Evolutionary conservation across 2,113 vertebrate species (phyloP).

Genomic region (Prolemur simus): DNA sequence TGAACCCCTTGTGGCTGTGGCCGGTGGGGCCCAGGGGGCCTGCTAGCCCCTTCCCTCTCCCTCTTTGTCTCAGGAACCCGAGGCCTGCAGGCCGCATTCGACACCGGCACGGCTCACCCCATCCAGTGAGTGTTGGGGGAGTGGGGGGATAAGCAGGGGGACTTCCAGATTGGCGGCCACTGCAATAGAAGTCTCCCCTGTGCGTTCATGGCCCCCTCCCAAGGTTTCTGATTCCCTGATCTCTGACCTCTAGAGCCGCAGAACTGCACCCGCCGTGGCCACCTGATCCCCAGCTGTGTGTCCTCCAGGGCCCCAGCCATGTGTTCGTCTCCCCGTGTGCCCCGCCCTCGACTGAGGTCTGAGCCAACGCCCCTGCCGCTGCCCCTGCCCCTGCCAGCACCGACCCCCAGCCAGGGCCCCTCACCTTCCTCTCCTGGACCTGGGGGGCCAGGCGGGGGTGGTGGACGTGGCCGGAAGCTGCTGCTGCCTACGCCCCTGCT

Average conservation of each 20-base stretch:
- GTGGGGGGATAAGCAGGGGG: background rate
- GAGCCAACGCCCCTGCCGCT: conserved; percentile 79
- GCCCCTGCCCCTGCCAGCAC: conserved; percentile 67
- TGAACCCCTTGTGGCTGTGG: conserved; percentile 15
- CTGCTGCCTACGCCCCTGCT: conserved; percentile 77
- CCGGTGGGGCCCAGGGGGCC: conserved; percentile 63
- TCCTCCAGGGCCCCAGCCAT: conserved; percentile 86
- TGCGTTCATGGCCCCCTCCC: background rate
- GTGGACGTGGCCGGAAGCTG: conserved; percentile 76
- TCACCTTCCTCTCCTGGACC: conserved; percentile 70
- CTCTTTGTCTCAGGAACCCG: conserved; percentile 73
- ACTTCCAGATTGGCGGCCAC: background rate
- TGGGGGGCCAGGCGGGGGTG: conserved; percentile 70
- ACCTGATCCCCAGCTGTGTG: conserved; percentile 92
- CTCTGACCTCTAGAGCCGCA: conserved; percentile 84
- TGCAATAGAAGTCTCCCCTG: background rate
- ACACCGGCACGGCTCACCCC: conserved; percentile 77
- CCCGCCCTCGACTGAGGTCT: conserved; percentile 89
- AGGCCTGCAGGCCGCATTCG: conserved; percentile 71
- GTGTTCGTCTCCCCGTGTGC: conserved; percentile 89
- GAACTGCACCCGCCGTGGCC: conserved; percentile 91
- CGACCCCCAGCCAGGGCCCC: conserved; percentile 68
- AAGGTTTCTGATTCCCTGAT: background rate
- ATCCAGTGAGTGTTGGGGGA: conserved; percentile 75
- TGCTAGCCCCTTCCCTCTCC: conserved; percentile 72